These are phyloP conservation scores for Chironex yamaguchii DNA, from an alignment of 30 jellyfish, hydroid and myxozoan species.

Conservation along the genomic window DNA sequence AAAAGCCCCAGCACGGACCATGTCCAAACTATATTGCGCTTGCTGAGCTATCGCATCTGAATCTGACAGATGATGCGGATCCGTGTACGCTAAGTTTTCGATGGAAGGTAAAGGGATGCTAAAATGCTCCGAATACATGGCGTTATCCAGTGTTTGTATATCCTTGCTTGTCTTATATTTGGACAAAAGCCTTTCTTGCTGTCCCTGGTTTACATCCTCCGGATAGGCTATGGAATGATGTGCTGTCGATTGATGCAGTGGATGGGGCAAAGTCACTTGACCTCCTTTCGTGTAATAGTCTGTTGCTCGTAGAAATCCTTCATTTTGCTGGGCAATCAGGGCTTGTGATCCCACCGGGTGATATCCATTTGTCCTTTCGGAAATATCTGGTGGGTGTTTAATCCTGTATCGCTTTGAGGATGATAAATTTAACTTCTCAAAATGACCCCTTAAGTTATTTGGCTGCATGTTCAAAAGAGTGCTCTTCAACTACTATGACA, in stretches of 20 bases:
- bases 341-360: background rate
- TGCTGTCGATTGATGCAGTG: background rate
- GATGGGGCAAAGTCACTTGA: background rate
- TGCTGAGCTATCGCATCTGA: slow-evolving; percentile 7
- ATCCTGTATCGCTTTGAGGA: background rate
- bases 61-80: slow-evolving; percentile 25
- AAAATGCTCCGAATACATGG: slow-evolving; percentile 68
- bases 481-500: background rate
- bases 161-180: background rate
- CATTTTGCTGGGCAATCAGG: background rate
- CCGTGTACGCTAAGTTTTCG: slow-evolving; percentile 72
- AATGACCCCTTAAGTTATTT: background rate
- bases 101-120: slow-evolving; percentile 76
- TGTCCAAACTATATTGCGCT: slow-evolving; percentile 56
- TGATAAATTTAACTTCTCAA: background rate
- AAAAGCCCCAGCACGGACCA: slow-evolving; percentile 21
- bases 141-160: background rate
- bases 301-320: background rate
- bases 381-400: background rate
- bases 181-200: background rate
- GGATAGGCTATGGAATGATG: background rate
- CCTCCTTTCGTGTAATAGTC: background rate
- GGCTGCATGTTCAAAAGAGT: background rate
- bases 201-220: background rate
- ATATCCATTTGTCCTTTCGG: background rate